phyloP scores from a whole-genome alignment of 2,113 vertebrate species.

The Phaethon lepturus region DNA sequence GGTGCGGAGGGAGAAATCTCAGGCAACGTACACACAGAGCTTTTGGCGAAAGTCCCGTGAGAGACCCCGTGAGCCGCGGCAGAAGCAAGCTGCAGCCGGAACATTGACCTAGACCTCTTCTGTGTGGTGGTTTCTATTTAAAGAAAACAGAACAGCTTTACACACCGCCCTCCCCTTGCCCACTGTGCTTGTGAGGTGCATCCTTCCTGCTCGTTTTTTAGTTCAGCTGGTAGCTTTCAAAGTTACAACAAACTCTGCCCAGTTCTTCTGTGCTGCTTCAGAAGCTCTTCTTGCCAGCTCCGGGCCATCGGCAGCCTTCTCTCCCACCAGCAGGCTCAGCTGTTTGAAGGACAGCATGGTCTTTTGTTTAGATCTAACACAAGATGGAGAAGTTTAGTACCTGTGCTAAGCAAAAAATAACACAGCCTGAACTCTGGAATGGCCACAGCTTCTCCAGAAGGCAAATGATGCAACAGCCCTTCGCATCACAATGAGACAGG shows the following conservation, averaged over 20 bases:
- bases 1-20: background rate
- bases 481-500: background rate
- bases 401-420: background rate
- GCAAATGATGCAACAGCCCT: background rate
- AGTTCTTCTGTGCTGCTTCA: background rate
- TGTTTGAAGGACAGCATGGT: background rate
- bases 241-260: background rate
- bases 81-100: background rate
- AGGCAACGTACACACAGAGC: background rate
- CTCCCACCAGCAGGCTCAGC: rapidly evolving
- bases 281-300: background rate
- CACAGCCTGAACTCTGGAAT: background rate
- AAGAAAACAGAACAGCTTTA: background rate
- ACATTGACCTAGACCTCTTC: background rate
- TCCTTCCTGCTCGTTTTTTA: background rate
- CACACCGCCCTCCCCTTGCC: background rate
- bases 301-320: rapidly evolving
- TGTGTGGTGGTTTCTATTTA: background rate
- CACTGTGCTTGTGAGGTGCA: background rate
- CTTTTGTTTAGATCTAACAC: background rate
- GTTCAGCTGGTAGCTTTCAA: background rate
- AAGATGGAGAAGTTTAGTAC: background rate
- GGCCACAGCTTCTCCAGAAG: background rate
- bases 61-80: background rate
- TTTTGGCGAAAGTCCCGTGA: background rate